Conservation (phyloP, 2,888 invertebrate species). For the Melanostoma mellinum region DNA sequence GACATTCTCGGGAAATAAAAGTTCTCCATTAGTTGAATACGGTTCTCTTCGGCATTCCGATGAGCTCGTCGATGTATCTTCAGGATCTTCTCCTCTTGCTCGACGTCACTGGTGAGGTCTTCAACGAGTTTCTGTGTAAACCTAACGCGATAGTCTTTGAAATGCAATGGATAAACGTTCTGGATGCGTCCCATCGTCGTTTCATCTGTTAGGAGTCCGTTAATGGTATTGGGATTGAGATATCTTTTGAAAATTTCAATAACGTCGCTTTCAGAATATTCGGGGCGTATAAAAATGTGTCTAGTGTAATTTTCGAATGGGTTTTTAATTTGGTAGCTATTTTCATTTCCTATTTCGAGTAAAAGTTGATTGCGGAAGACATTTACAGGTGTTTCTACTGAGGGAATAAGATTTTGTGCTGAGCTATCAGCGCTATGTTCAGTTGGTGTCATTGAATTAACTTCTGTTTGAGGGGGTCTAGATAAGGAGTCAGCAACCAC, state of each 20-base stretch:
- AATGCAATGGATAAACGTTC: slow-evolving; percentile 49
- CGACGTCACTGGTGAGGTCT: slow-evolving; percentile 29
- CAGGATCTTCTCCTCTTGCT: slow-evolving; percentile 44
- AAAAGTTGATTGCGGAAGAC: slow-evolving; percentile 46
- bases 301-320: slow-evolving; percentile 34
- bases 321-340: slow-evolving; percentile 29
- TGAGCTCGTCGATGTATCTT: slow-evolving; percentile 31
- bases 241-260: slow-evolving; percentile 41
- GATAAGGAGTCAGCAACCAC: slow-evolving; percentile 52
- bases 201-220: slow-evolving; percentile 37
- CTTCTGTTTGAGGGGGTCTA: slow-evolving; percentile 20
- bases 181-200: slow-evolving; percentile 44
- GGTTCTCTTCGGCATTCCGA: slow-evolving; percentile 51
- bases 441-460: slow-evolving; percentile 28
- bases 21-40: slow-evolving; percentile 43
- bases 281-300: slow-evolving; percentile 13
- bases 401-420: slow-evolving; percentile 37
- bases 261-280: slow-evolving; percentile 21
- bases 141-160: slow-evolving; percentile 41
- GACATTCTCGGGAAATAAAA: slow-evolving; percentile 47
- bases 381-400: slow-evolving; percentile 43
- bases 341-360: slow-evolving; percentile 29
- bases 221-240: slow-evolving; percentile 43
- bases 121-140: slow-evolving; percentile 45
- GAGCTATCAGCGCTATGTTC: slow-evolving; percentile 41